Evolutionary conservation across 1,140 invertebrate species (phyloP), one percentile per base, ranked within the genome.

Genomic region (Lasioglossum albipes): DNA sequence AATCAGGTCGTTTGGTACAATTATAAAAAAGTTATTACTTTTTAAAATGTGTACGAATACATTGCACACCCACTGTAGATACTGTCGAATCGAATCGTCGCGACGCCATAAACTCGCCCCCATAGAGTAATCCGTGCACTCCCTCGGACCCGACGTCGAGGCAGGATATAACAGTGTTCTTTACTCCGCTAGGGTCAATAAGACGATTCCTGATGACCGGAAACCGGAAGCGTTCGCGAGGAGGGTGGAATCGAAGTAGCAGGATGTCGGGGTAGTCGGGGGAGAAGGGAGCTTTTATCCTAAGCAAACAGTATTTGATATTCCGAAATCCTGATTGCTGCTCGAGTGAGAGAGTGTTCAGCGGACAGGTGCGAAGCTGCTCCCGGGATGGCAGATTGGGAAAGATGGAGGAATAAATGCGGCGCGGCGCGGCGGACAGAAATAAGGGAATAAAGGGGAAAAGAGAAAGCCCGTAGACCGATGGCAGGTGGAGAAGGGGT

Each of bases 261-360:
- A 20, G 0, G 20, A 20, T 6, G 52, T 10, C 45, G 52, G 10
- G 20, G 71, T 27, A 62, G 61, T 75, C 36, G 18, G 7, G 13
- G 12, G 20, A 9, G 20, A 12, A 31, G 42, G 20, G 18, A 3
- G 27, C 54, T 75, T 67, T 80, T 68, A 75, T 75, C 78, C 72
- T 75, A 68, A 80, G 72, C 42, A 69, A 68, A 80, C 45, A 27
- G n/a, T 22, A 22, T 64, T 75, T 69, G 72, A 67, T 80, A 80
- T 80, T 69, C 79, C 18, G 54, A 62, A 64, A 68, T 52, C n/a
- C 42, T 69, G 72, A 80, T 80, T 80, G 79, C 41, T 7, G 18
- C 27, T 49, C 65, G 27, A 74, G 22, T 42, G 70, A 9, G 49
- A 49, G 45, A 49, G 45, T 13, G 18, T 7, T 41, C 20, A 20